Conservation (phyloP, 2,797 vertebrate genomes). For the Stomatorhinus walkeri region DNA sequence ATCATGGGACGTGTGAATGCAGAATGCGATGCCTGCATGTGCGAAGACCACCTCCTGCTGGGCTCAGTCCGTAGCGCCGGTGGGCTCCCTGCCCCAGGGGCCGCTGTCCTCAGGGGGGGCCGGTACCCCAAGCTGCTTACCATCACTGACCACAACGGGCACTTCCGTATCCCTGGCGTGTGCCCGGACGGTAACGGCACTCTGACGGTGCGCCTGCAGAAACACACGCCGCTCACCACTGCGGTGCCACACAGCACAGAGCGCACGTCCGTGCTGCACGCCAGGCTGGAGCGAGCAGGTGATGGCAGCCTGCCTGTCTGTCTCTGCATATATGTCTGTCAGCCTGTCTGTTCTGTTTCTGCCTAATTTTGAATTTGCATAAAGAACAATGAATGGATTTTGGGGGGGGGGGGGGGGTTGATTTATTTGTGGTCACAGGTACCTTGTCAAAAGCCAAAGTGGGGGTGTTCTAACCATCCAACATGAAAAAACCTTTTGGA, state of each 20-base stretch:
- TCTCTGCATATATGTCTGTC: neutral
- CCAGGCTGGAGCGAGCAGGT: slow-evolving; percentile 82
- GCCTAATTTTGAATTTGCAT: neutral
- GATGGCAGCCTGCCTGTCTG: slow-evolving; percentile 19
- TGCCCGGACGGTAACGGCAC: slow-evolving; percentile 81
- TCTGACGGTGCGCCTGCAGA: slow-evolving; percentile 71
- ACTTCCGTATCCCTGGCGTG: slow-evolving; percentile 77
- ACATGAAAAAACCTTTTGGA: neutral
- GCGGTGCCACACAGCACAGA: slow-evolving; percentile 58
- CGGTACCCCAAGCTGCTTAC: slow-evolving; percentile 69
- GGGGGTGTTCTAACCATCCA: no score
- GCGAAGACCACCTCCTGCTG: slow-evolving; percentile 72
- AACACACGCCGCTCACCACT: slow-evolving; percentile 58
- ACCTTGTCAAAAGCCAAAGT: neutral
- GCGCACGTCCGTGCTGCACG: slow-evolving; percentile 65
- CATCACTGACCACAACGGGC: slow-evolving; percentile 70
- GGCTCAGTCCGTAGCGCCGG: slow-evolving; percentile 76
- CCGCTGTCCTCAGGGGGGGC: slow-evolving; percentile 59
- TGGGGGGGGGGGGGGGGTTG: neutral
- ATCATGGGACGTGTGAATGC: slow-evolving; percentile 73
- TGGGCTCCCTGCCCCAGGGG: slow-evolving; percentile 62
- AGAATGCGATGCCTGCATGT: slow-evolving; percentile 81
- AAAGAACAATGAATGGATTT: neutral
- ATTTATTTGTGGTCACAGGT: neutral
- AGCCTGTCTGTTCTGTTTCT: neutral